Conservation (phyloP, 2,888 invertebrate species). For the Morpho achilles region DNA sequence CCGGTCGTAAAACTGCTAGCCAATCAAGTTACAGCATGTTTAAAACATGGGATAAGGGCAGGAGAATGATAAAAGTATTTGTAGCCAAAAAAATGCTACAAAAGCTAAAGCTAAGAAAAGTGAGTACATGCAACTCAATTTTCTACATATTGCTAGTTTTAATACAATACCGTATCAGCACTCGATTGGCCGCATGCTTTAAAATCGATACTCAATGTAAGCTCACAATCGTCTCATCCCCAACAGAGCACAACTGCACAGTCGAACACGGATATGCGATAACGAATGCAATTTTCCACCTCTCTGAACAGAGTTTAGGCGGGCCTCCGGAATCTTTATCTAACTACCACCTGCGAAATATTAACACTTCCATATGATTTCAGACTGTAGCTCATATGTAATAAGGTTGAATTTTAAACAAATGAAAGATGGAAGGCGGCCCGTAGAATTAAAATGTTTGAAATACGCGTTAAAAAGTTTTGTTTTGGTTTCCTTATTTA, state of each 20-base stretch:
- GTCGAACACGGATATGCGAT: slow-evolving; percentile 67
- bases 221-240: slow-evolving; percentile 27
- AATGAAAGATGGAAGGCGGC: slow-evolving; percentile 1
- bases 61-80: too few relatives aligned
- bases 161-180: slow-evolving; percentile 2
- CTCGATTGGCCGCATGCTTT: slow-evolving; percentile 20
- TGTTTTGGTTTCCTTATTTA: slow-evolving; percentile 10
- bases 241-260: slow-evolving; percentile 31
- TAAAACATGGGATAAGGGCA: too few relatives aligned
- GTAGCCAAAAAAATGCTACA: too few relatives aligned
- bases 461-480: slow-evolving; percentile 22
- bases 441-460: slow-evolving; percentile 21
- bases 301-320: slow-evolving; percentile 71
- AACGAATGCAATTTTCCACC: slow-evolving; percentile 78
- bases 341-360: slow-evolving; percentile 46
- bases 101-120: too few relatives aligned
- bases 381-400: slow-evolving; percentile 7
- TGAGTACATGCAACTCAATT: not conserved
- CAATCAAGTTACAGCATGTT: too few relatives aligned
- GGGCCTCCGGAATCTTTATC: slow-evolving; percentile 45
- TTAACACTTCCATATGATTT: slow-evolving; percentile 11
- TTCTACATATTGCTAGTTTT: slow-evolving; percentile 4
- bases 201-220: slow-evolving; percentile 25
- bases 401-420: slow-evolving; percentile 12
- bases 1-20: too few relatives aligned